Base-by-base conservation (phyloP, 1,140 invertebrate genomes). In the Aphidius ervi region DNA sequence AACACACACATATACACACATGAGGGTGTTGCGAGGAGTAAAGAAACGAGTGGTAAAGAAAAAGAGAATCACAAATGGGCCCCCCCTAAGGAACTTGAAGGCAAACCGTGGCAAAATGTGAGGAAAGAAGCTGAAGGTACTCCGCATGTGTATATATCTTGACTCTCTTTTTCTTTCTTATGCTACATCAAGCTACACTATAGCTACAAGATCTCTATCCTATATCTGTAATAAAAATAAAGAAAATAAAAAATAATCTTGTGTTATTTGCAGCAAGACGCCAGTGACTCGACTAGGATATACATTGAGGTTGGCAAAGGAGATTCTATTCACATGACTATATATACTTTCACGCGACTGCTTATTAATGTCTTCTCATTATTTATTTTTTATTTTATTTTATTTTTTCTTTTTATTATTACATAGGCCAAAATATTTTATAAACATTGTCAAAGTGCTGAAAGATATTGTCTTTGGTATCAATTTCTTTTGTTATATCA, bases 231-330 rank as follows among this genome's bases (percentile, higher is more conserved):
- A 31, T 31, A 31, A 31, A 4, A 31, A 31, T 31, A 31, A 31
- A 31, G 2, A 31, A 31, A 31, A 31, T 31, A 31, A 31, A 31
- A 31, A 31, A 31, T 3, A 31, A 31, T 31, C 23, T 31, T 16
- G 16, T 16, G 16, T 16, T 31, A 31, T 31, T 31, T 31, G 23
- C 23, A 31, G 23, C 23, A 31, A 31, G 23, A 31, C 4, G 4
- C 23, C 23, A 31, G 4, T 3, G 23, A 16, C 16, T 16, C 63
- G 71, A 67, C 64, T 52, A 65, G 40, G 67, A 31, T 31, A 66
- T 74, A 75, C 72, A 73, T 77, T 74, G 70, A 75, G 67, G 63
- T 73, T 67, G 69, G 69, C 16, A 68, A 70, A 70, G 69, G 69
- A 67, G 53, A 47, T 16, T 16, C 16, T 54, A 47, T 31, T 5